Conservation (phyloP, 2,888 invertebrate species). For the Drosophila maculinotata region DNA sequence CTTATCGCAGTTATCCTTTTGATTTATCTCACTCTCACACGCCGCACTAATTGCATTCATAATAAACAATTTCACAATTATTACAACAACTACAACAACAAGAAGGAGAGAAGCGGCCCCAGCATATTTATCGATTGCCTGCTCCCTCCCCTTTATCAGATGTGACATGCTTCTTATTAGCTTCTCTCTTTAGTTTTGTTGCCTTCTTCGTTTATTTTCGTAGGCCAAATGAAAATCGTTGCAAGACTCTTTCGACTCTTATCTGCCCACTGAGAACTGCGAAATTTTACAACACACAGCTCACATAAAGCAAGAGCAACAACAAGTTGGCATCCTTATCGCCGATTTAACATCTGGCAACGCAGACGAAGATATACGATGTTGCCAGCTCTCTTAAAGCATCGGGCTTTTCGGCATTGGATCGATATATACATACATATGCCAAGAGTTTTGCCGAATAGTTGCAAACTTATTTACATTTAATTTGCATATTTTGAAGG, state of each 20-base stretch:
- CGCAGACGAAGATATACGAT: constrained; percentile 27
- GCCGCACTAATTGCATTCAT: constrained; percentile 63
- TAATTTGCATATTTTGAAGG: constrained; percentile 83
- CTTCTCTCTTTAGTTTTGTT: constrained; percentile 20
- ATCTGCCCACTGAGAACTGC: constrained; percentile 64
- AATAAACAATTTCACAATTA: constrained; percentile 68
- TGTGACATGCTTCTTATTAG: constrained; percentile 65
- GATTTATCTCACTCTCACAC: constrained; percentile 76
- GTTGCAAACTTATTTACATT: constrained; percentile 83
- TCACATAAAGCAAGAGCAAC: neutral
- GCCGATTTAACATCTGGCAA: constrained; percentile 41
- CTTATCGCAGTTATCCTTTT: constrained; percentile 77
- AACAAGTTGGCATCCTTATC: constrained; percentile 44
- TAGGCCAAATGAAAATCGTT: constrained; percentile 48
- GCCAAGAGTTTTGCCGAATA: constrained; percentile 66
- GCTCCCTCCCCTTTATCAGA: constrained; percentile 47
- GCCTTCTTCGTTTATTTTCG: no score
- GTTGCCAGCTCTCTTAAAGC: no score
- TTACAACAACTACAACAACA: constrained; percentile 25
- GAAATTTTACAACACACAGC: constrained; percentile 47
- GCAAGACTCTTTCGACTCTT: constrained; percentile 26
- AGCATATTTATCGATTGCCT: constrained; percentile 51
- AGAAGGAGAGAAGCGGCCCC: constrained; percentile 15
- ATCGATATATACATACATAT: constrained; percentile 17
- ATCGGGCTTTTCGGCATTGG: constrained; percentile 14